phyloP scores from a whole-genome alignment of 2,888 invertebrate species.

The Perizoma flavofasciatum region DNA sequence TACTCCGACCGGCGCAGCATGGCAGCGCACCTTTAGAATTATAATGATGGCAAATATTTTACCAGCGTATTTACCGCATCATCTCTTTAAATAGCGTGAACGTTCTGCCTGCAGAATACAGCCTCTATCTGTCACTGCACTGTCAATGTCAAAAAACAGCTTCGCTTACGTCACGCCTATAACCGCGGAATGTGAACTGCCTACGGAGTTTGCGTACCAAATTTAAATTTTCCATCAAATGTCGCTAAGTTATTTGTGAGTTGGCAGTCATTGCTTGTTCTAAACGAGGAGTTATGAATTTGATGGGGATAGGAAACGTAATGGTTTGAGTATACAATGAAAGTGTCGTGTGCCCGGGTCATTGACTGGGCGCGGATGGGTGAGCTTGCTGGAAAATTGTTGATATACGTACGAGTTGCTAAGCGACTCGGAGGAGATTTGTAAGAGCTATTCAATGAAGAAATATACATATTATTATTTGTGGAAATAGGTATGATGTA shows the following conservation, averaged over 20 bases:
- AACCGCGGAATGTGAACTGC: constrained; percentile 43
- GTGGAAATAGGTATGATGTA: too few relatives aligned
- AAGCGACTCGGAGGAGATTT: constrained; percentile 19
- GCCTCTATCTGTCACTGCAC: constrained; percentile 38
- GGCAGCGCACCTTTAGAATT: constrained; percentile 15
- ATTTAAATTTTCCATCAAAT: constrained; percentile 16
- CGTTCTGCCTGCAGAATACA: constrained; percentile 22
- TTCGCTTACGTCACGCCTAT: constrained; percentile 41
- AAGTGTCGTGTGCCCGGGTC: constrained; percentile 52
- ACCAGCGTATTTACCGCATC: constrained; percentile 8
- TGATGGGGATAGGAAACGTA: constrained; percentile 23
- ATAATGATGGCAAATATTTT: constrained; percentile 8
- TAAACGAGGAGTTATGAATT: constrained; percentile 2
- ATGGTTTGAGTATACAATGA: constrained; percentile 37
- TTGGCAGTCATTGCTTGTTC: constrained; percentile 28
- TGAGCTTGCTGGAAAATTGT: constrained; percentile 51
- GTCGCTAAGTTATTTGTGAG: constrained; percentile 24
- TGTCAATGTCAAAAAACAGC: constrained; percentile 58
- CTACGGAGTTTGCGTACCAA: constrained; percentile 9
- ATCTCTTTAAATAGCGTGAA: constrained; percentile 17
- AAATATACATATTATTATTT: too few relatives aligned
- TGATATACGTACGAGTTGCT: constrained; percentile 29
- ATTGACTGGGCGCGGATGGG: constrained; percentile 53
- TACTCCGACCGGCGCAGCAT: background rate
- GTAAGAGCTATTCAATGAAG: background rate